Conservation (phyloP, 2,113 vertebrate species). For the Syrrhaptes paradoxus region DNA sequence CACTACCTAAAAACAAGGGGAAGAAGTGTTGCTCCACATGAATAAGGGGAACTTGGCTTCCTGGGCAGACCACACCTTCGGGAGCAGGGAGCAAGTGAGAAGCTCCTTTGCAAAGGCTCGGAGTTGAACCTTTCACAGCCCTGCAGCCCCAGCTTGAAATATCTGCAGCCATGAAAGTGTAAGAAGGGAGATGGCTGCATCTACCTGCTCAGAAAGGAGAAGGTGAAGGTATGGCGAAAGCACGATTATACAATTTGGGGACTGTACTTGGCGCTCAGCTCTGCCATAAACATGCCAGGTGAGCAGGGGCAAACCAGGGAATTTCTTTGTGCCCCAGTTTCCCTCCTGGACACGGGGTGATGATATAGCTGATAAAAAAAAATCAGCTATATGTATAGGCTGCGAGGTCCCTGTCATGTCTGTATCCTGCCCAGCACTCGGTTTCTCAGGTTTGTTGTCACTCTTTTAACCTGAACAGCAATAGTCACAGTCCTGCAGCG, state of each 20-base stretch:
- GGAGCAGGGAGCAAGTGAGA: neutral
- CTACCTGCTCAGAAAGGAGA: neutral
- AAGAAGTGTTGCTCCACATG: neutral
- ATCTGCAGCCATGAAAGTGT: neutral
- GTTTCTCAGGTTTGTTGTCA: neutral
- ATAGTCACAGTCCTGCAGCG: neutral
- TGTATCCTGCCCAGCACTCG: neutral
- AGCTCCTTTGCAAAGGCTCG: neutral
- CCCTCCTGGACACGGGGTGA: neutral
- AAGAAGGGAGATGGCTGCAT: neutral
- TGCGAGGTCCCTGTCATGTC: neutral
- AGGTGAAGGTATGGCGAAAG: neutral
- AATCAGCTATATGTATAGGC: neutral
- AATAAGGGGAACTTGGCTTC: neutral
- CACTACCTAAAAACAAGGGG: neutral
- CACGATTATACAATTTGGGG: neutral
- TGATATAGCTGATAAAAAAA: neutral
- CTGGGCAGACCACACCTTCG: neutral
- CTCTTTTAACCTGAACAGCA: neutral
- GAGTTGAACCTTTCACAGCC: neutral
- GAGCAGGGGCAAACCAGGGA: neutral
- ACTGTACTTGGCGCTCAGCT: neutral
- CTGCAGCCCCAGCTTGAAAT: neutral
- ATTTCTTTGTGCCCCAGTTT: neutral
- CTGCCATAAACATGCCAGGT: neutral